Evolutionary conservation across 2,888 invertebrate genomes (phyloP).

Genomic region (Anthrax anthrax): DNA sequence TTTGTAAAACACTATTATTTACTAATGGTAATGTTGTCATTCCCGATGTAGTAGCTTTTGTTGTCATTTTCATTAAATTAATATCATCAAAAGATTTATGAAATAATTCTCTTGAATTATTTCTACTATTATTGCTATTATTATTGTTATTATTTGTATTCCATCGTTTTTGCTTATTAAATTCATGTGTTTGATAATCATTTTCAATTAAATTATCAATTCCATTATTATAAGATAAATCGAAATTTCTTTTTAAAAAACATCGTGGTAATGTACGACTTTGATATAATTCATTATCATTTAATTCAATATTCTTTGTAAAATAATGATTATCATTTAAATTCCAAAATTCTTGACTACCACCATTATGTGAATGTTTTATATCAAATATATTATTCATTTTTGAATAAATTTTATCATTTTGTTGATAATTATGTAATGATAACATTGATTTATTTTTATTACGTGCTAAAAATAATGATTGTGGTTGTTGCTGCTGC

Average conservation of each 20-base stretch:
- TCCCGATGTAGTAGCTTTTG: neutral
- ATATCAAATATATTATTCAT: constrained; percentile 20
- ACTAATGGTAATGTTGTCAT: neutral
- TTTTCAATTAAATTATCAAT: neutral
- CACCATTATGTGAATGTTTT: constrained; percentile 10
- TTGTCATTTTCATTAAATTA: neutral
- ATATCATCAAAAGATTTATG: constrained; percentile 20
- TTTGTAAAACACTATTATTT: neutral
- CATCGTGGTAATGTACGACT: constrained; percentile 31
- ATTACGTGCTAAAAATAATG: constrained; percentile 23
- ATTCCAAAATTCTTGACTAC: constrained; percentile 2
- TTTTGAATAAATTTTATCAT: constrained; percentile 18
- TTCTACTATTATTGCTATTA: neutral
- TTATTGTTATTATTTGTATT: too few relatives aligned
- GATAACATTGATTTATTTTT: constrained; percentile 29
- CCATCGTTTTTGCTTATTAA: neutral
- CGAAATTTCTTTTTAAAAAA: constrained; percentile 25
- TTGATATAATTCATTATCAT: constrained; percentile 17
- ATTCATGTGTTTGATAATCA: too few relatives aligned
- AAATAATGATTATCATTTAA: constrained; percentile 1
- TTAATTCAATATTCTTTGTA: constrained; percentile 10
- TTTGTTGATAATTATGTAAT: constrained; percentile 19
- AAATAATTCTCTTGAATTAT: constrained; percentile 8
- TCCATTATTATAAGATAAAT: constrained; percentile 1
- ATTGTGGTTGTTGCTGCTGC: constrained; percentile 21